phyloP scores from a whole-genome alignment of 1,140 invertebrate genomes.

The Rhopalosiphum maidis region DNA sequence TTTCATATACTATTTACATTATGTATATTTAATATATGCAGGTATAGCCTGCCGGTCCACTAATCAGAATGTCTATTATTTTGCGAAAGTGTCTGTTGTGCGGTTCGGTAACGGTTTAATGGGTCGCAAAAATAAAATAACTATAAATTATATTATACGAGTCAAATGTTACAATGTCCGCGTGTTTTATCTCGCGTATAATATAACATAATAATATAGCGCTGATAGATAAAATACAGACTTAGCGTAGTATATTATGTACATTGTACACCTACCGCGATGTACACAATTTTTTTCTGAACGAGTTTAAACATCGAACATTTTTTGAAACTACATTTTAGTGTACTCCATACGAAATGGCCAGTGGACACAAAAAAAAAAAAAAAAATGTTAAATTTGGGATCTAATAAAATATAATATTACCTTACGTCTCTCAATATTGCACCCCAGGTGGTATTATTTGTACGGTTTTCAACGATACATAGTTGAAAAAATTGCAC shows the following conservation, averaged over 20 bases:
- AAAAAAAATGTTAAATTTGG: neutral
- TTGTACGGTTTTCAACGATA: neutral
- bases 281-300: neutral
- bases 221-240: neutral
- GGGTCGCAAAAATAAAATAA: neutral
- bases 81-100: neutral
- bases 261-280: too few species aligned
- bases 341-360: neutral
- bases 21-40: too few species aligned
- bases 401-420: neutral
- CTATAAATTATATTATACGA: neutral
- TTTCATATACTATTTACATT: too few species aligned
- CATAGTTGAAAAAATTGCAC: neutral
- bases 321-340: neutral
- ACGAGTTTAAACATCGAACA: neutral
- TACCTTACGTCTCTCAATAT: neutral
- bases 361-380: neutral
- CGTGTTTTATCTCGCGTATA: neutral
- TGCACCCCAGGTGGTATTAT: neutral
- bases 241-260: neutral
- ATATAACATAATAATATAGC: neutral
- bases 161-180: neutral
- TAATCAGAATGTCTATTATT: neutral
- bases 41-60: too few species aligned
- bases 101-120: neutral